phyloP scores from a whole-genome alignment of 2,797 vertebrate species.

The Pangasius djambal region DNA sequence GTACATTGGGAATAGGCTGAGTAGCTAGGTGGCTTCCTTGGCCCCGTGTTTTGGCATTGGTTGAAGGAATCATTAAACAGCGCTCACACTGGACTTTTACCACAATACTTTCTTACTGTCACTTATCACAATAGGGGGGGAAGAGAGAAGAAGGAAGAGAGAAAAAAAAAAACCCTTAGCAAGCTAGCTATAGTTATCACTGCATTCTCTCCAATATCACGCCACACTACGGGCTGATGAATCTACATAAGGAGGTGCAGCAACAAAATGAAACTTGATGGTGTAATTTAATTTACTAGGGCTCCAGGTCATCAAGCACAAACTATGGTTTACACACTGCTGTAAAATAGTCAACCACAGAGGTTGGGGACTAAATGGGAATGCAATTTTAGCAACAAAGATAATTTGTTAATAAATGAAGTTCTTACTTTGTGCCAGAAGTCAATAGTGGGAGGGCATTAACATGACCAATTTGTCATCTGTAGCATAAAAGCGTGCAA shows the following conservation, averaged over 20 bases:
- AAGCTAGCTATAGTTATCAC: not conserved
- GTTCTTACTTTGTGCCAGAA: not conserved
- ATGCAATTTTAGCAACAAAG: not conserved
- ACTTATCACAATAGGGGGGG: not conserved
- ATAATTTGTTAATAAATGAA: not conserved
- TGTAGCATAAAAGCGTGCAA: not conserved
- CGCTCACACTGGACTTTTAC: not conserved
- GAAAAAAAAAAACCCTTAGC: not conserved
- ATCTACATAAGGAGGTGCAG: not conserved
- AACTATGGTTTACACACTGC: not conserved
- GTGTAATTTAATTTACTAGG: not conserved
- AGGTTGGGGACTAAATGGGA: not conserved
- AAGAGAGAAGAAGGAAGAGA: too few species aligned
- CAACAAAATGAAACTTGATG: not conserved
- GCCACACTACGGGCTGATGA: not conserved
- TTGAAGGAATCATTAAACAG: not conserved
- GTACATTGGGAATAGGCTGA: not conserved
- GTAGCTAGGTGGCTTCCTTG: not conserved
- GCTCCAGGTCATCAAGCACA: not conserved
- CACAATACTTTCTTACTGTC: not conserved
- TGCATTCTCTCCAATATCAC: not conserved
- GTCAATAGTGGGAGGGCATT: not conserved
- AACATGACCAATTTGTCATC: not conserved
- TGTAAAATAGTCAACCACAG: not conserved
- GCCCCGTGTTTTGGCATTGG: not conserved